Conservation (phyloP, 2,113 vertebrate genomes). For the Grantiella picta region DNA sequence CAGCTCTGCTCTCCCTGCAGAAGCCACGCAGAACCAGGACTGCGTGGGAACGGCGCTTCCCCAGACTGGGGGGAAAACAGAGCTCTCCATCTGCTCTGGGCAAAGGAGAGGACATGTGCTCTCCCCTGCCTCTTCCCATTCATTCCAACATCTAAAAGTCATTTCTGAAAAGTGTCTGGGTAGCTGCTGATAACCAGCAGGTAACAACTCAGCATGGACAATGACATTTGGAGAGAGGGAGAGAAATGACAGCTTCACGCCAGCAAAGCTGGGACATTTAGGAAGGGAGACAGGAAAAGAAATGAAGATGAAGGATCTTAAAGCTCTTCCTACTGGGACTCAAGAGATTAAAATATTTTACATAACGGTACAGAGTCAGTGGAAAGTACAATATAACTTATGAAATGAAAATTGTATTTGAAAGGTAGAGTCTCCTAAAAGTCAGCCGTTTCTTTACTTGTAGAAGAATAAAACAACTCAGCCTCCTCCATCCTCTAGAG, state of each 20-base stretch:
- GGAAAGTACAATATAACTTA: constrained; percentile 10
- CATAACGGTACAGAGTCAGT: background rate
- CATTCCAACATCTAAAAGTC: constrained; percentile 48
- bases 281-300: constrained; percentile 29
- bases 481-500: background rate
- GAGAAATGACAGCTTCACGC: constrained; percentile 51
- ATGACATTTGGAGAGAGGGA: constrained; percentile 60
- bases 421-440: constrained; percentile 1
- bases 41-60: background rate
- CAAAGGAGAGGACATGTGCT: background rate
- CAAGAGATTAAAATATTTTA: constrained; percentile 50
- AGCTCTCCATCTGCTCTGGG: constrained; percentile 56
- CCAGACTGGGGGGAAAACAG: background rate
- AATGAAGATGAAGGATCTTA: constrained; percentile 61
- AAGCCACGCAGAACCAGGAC: background rate
- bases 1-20: constrained; percentile 7
- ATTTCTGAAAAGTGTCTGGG: constrained; percentile 40
- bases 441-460: background rate
- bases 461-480: background rate
- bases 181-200: constrained; percentile 63
- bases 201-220: constrained; percentile 60
- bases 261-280: constrained; percentile 39
- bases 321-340: constrained; percentile 47
- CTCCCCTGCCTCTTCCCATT: constrained; percentile 13
- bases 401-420: constrained; percentile 38